Evolutionary conservation across 1,140 invertebrate genomes (phyloP).

Genomic region (Notospermus geniculatus): DNA sequence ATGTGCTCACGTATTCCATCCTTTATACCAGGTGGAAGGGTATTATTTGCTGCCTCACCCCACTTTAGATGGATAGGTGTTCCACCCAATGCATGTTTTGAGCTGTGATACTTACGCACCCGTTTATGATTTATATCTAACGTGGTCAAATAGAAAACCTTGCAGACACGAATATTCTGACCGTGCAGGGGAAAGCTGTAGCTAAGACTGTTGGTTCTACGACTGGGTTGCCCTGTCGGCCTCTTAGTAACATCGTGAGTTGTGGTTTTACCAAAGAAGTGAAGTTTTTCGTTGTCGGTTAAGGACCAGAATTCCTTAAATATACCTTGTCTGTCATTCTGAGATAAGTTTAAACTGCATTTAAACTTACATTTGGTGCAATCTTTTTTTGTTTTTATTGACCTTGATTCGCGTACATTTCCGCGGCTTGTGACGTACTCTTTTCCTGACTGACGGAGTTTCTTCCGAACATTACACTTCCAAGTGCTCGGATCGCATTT

Average conservation of each 20-base stretch:
- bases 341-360: not conserved
- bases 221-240: not conserved
- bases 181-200: slow-evolving; percentile 2
- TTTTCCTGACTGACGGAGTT: not conserved
- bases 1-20: slow-evolving; percentile 8
- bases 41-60: not conserved
- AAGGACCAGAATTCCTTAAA: slow-evolving; percentile 14
- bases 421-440: slow-evolving; percentile 3
- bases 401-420: not conserved
- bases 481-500: not conserved
- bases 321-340: not conserved
- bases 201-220: not conserved
- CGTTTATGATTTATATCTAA: slow-evolving; percentile 13
- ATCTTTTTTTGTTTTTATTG: slow-evolving; percentile 13
- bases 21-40: not conserved
- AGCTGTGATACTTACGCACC: not conserved
- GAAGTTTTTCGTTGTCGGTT: slow-evolving; percentile 8
- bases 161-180: slow-evolving; percentile 3
- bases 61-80: too few species aligned
- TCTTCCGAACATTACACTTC: slow-evolving; percentile 11
- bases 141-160: slow-evolving; percentile 9
- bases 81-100: not conserved
- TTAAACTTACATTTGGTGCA: slow-evolving; percentile 13
- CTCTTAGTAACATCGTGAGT: not conserved
- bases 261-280: slow-evolving; percentile 10